Evolutionary conservation across 1,140 invertebrate genomes (phyloP), one percentile per base, ranked within the genome.

Genomic region (Lepidurus packardi): DNA sequence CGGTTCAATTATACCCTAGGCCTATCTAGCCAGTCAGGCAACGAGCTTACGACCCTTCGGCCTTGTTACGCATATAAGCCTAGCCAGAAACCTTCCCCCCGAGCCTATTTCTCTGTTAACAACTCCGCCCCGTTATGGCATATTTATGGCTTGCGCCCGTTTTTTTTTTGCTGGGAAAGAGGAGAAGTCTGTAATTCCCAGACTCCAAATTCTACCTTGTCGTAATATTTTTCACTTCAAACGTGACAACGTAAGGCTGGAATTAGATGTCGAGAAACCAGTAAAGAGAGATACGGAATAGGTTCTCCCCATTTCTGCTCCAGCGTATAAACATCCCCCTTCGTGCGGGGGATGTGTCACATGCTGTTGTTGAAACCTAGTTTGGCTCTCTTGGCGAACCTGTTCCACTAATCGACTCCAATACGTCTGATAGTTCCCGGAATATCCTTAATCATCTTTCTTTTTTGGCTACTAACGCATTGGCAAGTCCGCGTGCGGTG

Each of bases 91-190:
- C 53, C 53, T n/a, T 65, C 53, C 53, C 25, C 53, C 53, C 53
- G 53, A 65, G 53, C 53, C n/a, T 65, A 65, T 65, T 65, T 21
- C 53, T 65, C 53, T 65, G 53, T 65, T 65, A 65, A 65, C 53
- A 65, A 65, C 53, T 65, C 53, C 53, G 53, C 53, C 53, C 53
- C 53, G 53, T 65, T 65, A 65, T 65, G 53, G 53, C 53, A 65
- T 13, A 65, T 65, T 65, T 65, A 65, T 21, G 53, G 53, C 53
- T 21, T 21, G 21, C 13, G 21, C 13, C 6, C 5, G 53, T 0
- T 65, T 65, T 65, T 65, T 47, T 47, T 1, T n/a, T n/a, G n/a
- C n/a, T 47, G 8, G 1, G 21, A 65, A 65, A 65, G 6, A 65
- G 21, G 6, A 65, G 21, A 65, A 21, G 16, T n/a, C 53, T 21